Percentiles rank a stretch among this genome's conserved stretches.
Evolutionary conservation across 2,797 vertebrate genomes (phyloP).

Genomic region (Sebastes nivosus): DNA sequence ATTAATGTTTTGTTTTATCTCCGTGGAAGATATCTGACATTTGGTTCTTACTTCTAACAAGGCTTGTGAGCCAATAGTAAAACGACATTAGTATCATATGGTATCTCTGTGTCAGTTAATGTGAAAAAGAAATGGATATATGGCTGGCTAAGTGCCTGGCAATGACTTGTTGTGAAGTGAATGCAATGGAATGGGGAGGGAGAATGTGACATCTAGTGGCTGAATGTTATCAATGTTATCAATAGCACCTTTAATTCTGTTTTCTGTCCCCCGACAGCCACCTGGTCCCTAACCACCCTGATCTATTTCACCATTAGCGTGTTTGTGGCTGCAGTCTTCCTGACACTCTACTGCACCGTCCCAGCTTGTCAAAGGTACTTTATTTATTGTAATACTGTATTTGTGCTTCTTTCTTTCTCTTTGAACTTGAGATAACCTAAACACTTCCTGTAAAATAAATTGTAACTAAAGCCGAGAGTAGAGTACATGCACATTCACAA

Average conservation of each 20-base stretch:
- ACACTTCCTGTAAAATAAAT: neutral
- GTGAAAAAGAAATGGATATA: no score
- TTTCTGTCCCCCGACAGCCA: conserved; percentile 44
- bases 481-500: neutral
- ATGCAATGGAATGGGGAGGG: no score
- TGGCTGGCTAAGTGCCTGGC: no score
- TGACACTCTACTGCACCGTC: conserved; percentile 64
- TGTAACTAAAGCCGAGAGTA: neutral
- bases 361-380: conserved; percentile 71
- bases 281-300: conserved; percentile 23
- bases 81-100: no score
- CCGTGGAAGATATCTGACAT: no score
- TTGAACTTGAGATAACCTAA: neutral
- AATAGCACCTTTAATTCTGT: neutral
- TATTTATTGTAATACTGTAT: neutral
- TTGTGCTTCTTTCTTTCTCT: neutral
- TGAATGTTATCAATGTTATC: neutral
- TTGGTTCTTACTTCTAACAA: no score
- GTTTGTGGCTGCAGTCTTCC: conserved; percentile 38
- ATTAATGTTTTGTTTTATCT: no score
- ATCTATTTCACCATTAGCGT: conserved; percentile 54
- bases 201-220: no score
- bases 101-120: no score
- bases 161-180: no score
- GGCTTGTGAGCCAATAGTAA: no score